These are phyloP conservation scores for Zingel zingel DNA, from an alignment of 2,113 vertebrate species.

Conservation along the genomic window DNA sequence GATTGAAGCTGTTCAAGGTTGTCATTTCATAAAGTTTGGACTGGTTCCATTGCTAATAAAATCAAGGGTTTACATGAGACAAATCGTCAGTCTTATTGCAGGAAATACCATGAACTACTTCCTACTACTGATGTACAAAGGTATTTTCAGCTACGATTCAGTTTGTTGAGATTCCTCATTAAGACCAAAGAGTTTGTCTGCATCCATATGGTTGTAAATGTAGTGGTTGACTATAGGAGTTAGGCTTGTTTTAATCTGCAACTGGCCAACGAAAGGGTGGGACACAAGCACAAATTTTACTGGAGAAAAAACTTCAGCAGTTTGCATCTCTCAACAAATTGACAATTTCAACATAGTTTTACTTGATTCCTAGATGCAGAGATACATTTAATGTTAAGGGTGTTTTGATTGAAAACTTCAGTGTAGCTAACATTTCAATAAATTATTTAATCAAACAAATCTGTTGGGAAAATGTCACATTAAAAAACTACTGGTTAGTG, in stretches of 20 bases:
- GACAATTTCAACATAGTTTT: conserved; percentile 1
- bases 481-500: background rate
- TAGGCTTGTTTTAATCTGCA: background rate
- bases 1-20: no score
- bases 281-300: conserved; percentile 27
- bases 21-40: background rate
- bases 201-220: background rate
- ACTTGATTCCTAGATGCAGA: background rate
- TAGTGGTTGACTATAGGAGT: background rate
- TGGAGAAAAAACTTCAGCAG: background rate
- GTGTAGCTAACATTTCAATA: conserved; percentile 56
- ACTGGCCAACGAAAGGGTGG: background rate
- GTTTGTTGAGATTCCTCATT: background rate
- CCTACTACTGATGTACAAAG: background rate
- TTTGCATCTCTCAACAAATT: background rate
- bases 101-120: background rate
- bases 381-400: conserved; percentile 24
- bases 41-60: background rate
- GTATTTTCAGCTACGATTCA: no score
- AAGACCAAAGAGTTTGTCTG: background rate
- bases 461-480: background rate
- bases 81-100: background rate
- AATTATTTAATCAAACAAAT: conserved; percentile 54
- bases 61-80: background rate
- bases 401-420: conserved; percentile 16